Base-by-base conservation (phyloP, 1,140 invertebrate genomes). In the Brachionus rotundiformis region DNA sequence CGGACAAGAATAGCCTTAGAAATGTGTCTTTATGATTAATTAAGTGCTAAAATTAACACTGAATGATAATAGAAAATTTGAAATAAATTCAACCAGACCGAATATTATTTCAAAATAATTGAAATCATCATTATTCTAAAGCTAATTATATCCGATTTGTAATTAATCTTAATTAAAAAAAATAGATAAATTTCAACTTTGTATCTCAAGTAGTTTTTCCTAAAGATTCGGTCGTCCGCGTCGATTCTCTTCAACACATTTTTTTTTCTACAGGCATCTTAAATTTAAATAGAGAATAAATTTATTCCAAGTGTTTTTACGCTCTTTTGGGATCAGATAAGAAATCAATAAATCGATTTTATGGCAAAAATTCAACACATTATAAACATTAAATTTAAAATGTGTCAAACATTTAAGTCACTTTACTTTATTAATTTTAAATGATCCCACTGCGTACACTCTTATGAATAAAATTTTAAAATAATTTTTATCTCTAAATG, bases 11-110 rank as follows among this genome's bases (percentile, higher is more conserved):
- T 36, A 68, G 29, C 29, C 25, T 68, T 68, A 36, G n/a, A 68
- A 68, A 29, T 68, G 63, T 68, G 31, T 68, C 29, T 68, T 68
- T 36, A 33, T 68, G 63, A 68, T 68, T 68, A 39, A 68, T 68
- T 68, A 68, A 68, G 63, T 68, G 63, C 63, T 68, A 68, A 68
- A 33, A 68, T 33, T 19, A 23, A 68, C 11, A 68, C 31, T 68
- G 63, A 36, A 68, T 54, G 63, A 68, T 68, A 68, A 68, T 68
- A 16, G 63, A 68, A 68, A 68, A 68, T 68, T 68, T 68, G 63
- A 68, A 68, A 68, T 68, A 63, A 23, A 33, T 33, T 33, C 61
- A 68, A 36, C 63, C 63, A 68, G 63, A 68, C 63, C 63, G 63
- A 63, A 63, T 54, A 54, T 54, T 63, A 63, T 63, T 63, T 63